Evolutionary conservation across 2,888 invertebrate genomes (phyloP).

Genomic region (Cancer borealis): DNA sequence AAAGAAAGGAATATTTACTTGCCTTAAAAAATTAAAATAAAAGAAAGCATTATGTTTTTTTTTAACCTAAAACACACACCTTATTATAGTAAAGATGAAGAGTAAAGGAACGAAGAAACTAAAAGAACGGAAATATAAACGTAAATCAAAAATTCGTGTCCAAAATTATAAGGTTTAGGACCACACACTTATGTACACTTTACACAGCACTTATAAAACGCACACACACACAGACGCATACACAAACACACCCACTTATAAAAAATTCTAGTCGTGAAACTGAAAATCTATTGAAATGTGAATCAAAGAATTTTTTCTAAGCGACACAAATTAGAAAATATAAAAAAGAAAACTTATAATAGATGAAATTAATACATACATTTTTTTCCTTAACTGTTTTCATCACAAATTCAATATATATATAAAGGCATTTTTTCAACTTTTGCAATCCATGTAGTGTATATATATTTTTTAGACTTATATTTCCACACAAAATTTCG

Average conservation of each 20-base stretch:
- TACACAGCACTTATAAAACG: neutral
- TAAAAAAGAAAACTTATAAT: no score
- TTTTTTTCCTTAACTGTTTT: no score
- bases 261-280: no score
- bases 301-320: neutral
- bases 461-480: no score
- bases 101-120: neutral
- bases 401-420: no score
- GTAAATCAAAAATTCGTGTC: neutral
- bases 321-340: neutral
- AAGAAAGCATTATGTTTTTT: neutral
- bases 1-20: neutral
- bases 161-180: neutral
- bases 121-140: neutral
- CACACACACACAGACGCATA: neutral
- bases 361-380: no score
- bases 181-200: neutral
- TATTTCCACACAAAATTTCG: no score
- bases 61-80: constrained; percentile 3
- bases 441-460: no score
- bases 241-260: neutral
- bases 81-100: neutral
- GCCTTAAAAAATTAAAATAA: neutral
- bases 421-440: no score
- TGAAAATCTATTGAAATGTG: no score